phyloP scores from a whole-genome alignment of 2,888 invertebrate species.

The Ectemnius lituratus region DNA sequence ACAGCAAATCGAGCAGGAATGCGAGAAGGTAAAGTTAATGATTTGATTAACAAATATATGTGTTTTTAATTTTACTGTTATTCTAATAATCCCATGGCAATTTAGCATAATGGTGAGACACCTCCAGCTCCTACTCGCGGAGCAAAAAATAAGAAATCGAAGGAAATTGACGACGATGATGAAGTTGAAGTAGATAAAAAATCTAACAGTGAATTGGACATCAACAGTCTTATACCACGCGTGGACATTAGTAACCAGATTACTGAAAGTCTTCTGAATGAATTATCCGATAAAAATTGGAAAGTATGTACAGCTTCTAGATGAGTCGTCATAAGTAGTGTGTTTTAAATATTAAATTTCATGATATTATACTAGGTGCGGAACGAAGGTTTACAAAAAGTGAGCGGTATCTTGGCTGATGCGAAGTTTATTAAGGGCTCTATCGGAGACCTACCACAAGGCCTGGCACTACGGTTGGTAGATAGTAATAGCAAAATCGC shows the following conservation, averaged over 20 bases:
- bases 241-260: constrained; percentile 91
- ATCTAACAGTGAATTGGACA: constrained; percentile 79
- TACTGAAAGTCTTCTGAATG: constrained; percentile 88
- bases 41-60: background rate
- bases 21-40: constrained; percentile 84
- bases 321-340: background rate
- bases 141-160: constrained; percentile 58
- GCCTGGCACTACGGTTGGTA: constrained; percentile 86
- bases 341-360: no score
- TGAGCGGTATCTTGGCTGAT: constrained; percentile 85
- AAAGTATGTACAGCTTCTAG: constrained; percentile 80
- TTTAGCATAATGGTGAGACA: constrained; percentile 63
- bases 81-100: background rate
- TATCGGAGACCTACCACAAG: constrained; percentile 91
- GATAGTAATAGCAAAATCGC: constrained; percentile 97
- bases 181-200: constrained; percentile 77
- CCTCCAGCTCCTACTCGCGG: constrained; percentile 67
- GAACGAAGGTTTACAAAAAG: constrained; percentile 80
- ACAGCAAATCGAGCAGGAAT: constrained; percentile 91
- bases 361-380: constrained; percentile 68
- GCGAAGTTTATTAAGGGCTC: constrained; percentile 90
- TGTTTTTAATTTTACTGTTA: background rate
- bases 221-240: constrained; percentile 85
- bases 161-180: constrained; percentile 76
- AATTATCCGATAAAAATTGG: constrained; percentile 95